These are phyloP conservation scores for Lophura nycthemera DNA, from an alignment of 2,113 vertebrate genomes.

Conservation along the genomic window DNA sequence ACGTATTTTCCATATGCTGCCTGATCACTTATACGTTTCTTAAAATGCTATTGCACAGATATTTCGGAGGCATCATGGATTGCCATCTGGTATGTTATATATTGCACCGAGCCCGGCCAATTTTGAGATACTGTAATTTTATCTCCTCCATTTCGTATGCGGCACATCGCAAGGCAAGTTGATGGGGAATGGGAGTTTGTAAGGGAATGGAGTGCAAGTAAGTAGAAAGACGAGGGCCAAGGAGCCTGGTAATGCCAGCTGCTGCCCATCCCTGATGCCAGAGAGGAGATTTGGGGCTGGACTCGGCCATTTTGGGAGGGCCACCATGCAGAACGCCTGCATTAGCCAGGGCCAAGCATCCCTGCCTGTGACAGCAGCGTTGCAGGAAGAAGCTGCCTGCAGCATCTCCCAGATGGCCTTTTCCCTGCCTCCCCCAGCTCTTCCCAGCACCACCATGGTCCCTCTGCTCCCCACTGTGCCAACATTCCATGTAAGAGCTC, in stretches of 20 bases:
- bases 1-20: slow-evolving; percentile 73
- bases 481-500: neutral
- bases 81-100: slow-evolving; percentile 83
- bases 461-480: neutral
- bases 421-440: slow-evolving; percentile 49
- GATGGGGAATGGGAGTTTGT: neutral
- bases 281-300: neutral
- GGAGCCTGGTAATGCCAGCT: neutral
- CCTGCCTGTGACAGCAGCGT: neutral
- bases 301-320: neutral
- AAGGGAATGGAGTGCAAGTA: neutral
- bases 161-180: slow-evolving; percentile 66
- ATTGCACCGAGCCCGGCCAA: slow-evolving; percentile 80
- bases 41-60: slow-evolving; percentile 77
- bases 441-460: neutral
- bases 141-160: slow-evolving; percentile 80
- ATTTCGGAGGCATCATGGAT: slow-evolving; percentile 74
- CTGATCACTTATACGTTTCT: slow-evolving; percentile 64
- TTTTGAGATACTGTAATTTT: slow-evolving; percentile 79
- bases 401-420: slow-evolving; percentile 51
- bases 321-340: rapidly evolving
- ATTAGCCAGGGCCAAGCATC: neutral
- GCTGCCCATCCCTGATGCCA: neutral
- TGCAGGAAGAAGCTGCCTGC: neutral
- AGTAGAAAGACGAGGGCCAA: neutral